Evolutionary conservation across 1,140 invertebrate genomes (phyloP).

Genomic region (Pseudomyrmex sp.): DNA sequence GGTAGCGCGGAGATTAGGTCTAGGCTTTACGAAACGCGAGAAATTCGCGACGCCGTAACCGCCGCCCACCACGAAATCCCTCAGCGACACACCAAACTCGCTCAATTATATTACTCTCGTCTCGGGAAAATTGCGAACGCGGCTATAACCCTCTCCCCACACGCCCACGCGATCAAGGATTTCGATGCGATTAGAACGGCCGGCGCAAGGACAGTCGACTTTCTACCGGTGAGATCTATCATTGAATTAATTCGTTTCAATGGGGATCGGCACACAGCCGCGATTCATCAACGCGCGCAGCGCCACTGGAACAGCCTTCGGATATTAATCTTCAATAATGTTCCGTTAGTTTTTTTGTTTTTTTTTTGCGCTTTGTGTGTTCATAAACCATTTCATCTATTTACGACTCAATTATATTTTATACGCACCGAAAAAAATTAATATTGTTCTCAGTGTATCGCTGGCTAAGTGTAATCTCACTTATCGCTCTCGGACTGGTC

Average conservation of each 20-base stretch:
- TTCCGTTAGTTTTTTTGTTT: not conserved
- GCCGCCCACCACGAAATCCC: not conserved
- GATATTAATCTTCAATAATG: not conserved
- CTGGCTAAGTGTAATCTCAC: conserved; percentile 26
- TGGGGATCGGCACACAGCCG: conserved; percentile 1
- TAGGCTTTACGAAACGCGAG: conserved; percentile 1
- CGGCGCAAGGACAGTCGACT: conserved; percentile 67
- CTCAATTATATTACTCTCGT: conserved; percentile 51
- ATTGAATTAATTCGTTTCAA: conserved; percentile 64
- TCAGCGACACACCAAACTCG: not conserved
- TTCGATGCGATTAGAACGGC: conserved; percentile 64
- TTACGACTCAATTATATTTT: not conserved
- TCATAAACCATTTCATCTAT: conserved; percentile 31
- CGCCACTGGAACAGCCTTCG: not conserved
- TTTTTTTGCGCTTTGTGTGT: too few species aligned
- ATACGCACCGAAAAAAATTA: not conserved
- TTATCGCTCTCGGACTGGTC: too few species aligned
- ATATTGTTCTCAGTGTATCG: not conserved
- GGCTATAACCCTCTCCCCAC: conserved; percentile 39
- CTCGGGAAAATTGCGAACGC: conserved; percentile 44
- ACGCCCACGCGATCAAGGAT: conserved; percentile 71
- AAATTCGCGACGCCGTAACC: not conserved
- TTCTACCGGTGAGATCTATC: conserved; percentile 47
- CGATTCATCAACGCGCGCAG: conserved; percentile 19
- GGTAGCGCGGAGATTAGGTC: conserved; percentile 25